A percentile compares a stretch with the other conserved stretches of the same genome.
Evolutionary conservation across 2,888 invertebrate species (phyloP).

Genomic region (Noctua janthina): DNA sequence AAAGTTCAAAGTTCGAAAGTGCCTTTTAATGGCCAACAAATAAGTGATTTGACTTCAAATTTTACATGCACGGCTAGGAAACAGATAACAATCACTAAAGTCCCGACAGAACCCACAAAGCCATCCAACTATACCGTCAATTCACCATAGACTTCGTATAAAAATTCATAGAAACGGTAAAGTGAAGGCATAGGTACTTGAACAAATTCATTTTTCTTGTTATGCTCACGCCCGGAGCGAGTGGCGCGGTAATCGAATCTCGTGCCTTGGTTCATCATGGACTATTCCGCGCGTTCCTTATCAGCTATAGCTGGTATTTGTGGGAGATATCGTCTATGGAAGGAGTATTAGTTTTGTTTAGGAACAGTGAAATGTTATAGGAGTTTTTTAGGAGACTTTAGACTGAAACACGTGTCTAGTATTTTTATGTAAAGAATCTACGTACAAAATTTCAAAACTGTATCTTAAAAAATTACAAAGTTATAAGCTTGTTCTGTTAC

Average conservation of each 20-base stretch:
- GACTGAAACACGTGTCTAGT: too few species aligned
- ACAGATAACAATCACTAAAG: background rate
- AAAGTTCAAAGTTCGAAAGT: background rate
- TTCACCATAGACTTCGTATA: slow-evolving; percentile 46
- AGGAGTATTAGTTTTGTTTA: slow-evolving; percentile 19
- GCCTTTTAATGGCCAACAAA: background rate
- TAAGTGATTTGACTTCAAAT: background rate
- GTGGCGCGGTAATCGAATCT: slow-evolving; percentile 77
- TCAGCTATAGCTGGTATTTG: slow-evolving; percentile 40
- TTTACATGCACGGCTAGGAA: background rate
- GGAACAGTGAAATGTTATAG: background rate
- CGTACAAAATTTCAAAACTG: too few species aligned
- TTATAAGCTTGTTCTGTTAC: too few species aligned
- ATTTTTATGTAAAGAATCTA: too few species aligned
- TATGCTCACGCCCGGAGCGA: slow-evolving; percentile 74
- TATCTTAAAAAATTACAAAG: too few species aligned
- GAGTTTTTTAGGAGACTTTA: background rate
- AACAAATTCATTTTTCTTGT: slow-evolving; percentile 81
- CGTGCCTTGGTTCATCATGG: slow-evolving; percentile 48
- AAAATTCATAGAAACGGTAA: slow-evolving; percentile 66
- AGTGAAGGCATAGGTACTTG: slow-evolving; percentile 66
- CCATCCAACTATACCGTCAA: slow-evolving; percentile 30
- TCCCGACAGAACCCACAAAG: slow-evolving; percentile 11
- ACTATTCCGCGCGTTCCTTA: slow-evolving; percentile 44
- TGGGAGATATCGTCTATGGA: background rate